Percentiles rank a stretch among this genome's conserved stretches.
phyloP scores from a whole-genome alignment of 2,113 vertebrate genomes.

The Oncorhynchus clarkii region DNA sequence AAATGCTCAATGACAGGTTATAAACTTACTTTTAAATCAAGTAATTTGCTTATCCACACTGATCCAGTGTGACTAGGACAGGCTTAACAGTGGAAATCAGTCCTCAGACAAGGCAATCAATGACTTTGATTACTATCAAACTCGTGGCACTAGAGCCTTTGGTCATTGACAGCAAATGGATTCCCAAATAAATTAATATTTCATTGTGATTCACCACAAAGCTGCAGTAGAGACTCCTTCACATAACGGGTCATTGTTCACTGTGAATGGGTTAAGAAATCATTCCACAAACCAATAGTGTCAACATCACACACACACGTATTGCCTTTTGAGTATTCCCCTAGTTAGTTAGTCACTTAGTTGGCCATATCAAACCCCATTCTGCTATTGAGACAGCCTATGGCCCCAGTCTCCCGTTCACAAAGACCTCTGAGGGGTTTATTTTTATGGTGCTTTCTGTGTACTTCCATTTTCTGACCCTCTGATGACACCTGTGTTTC shows the following conservation, averaged over 20 bases:
- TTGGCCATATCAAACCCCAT: conserved; percentile 7
- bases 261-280: neutral
- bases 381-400: neutral
- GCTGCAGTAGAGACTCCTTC: neutral
- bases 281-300: neutral
- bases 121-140: conserved; percentile 57
- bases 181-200: conserved; percentile 21
- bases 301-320: neutral
- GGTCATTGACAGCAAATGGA: conserved; percentile 25
- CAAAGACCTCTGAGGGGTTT: neutral
- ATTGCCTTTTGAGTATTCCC: neutral
- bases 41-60: too few relatives aligned
- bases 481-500: conserved; percentile 37
- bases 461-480: conserved; percentile 13
- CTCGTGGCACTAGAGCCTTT: conserved; percentile 7
- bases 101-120: conserved; percentile 43
- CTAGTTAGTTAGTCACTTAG: too few relatives aligned
- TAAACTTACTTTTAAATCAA: too few relatives aligned
- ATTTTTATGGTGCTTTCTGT: neutral
- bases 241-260: conserved; percentile 2
- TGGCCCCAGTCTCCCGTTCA: neutral
- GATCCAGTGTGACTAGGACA: conserved; percentile 2
- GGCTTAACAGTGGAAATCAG: conserved; percentile 30
- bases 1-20: too few relatives aligned
- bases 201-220: neutral